Percentiles rank a stretch among this genome's conserved stretches.
phyloP scores from a whole-genome alignment of 1,140 invertebrate species.

The Caerostris extrusa region DNA sequence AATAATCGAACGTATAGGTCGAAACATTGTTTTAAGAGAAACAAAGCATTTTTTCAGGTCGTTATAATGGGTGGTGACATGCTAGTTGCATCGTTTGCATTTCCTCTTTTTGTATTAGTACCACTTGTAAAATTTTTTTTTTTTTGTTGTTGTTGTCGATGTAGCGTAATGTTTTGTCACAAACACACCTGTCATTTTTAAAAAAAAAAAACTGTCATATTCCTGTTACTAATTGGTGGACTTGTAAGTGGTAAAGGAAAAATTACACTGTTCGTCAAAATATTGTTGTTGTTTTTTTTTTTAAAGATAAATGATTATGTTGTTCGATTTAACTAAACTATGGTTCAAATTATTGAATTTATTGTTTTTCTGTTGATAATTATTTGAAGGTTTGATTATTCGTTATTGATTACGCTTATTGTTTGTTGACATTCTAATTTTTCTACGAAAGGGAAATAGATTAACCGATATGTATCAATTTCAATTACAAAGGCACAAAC shows the following conservation, averaged over 20 bases:
- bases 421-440: too few relatives aligned
- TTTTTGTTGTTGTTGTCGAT: background rate
- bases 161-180: background rate
- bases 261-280: too few relatives aligned
- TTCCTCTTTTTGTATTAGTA: conserved; percentile 40
- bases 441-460: too few relatives aligned
- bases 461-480: too few relatives aligned
- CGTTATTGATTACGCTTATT: too few relatives aligned
- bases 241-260: background rate
- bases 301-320: too few relatives aligned
- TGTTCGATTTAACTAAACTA: too few relatives aligned
- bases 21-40: conserved; percentile 32
- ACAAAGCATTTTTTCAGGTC: conserved; percentile 49
- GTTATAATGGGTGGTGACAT: conserved; percentile 55
- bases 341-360: too few relatives aligned
- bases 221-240: background rate
- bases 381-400: too few relatives aligned
- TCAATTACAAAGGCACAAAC: too few relatives aligned
- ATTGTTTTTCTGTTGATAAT: too few relatives aligned
- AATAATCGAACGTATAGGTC: conserved; percentile 30
- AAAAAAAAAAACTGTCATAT: background rate
- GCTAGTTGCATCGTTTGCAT: background rate
- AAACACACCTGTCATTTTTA: conserved; percentile 1
- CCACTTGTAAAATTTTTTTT: conserved; percentile 1
- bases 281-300: too few relatives aligned